phyloP scores from a whole-genome alignment of 1,140 invertebrate species.

The Bilobella aurantiaca region DNA sequence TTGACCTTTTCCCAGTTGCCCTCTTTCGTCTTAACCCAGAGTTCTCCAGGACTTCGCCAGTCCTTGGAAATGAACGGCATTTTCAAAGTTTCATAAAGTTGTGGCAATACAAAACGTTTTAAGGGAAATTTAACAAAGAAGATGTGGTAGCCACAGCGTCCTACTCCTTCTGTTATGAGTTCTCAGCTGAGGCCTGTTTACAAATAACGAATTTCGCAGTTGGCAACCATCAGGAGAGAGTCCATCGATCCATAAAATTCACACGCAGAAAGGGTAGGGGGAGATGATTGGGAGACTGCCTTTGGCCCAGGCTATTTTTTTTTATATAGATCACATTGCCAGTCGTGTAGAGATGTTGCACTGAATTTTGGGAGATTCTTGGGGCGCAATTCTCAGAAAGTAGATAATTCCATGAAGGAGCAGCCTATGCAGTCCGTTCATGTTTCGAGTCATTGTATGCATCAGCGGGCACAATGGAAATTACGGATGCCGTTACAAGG shows the following conservation, averaged over 20 bases:
- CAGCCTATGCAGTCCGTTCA: no score
- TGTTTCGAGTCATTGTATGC: no score
- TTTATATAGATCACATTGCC: no score
- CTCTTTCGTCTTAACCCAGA: constrained; percentile 94
- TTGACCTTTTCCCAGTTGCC: constrained; percentile 88
- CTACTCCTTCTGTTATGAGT: not conserved
- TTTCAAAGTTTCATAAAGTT: not conserved
- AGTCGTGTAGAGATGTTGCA: no score
- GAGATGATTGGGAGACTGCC: no score
- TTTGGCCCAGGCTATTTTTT: no score
- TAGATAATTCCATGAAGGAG: no score
- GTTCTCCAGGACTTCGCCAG: constrained; percentile 78
- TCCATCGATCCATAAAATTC: constrained; percentile 7
- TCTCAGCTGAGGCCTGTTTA: not conserved
- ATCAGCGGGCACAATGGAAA: no score
- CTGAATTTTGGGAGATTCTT: no score
- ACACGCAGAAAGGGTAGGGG: no score
- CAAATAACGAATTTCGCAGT: constrained; percentile 1
- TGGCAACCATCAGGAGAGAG: not conserved
- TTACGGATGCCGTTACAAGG: no score
- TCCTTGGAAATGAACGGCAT: constrained; percentile 35
- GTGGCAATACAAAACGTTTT: not conserved
- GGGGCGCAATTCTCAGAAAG: no score
- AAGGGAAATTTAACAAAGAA: not conserved
- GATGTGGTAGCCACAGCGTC: not conserved